Evolutionary conservation across 2,888 invertebrate genomes (phyloP).

Genomic region (Steinernema hermaphroditum): DNA sequence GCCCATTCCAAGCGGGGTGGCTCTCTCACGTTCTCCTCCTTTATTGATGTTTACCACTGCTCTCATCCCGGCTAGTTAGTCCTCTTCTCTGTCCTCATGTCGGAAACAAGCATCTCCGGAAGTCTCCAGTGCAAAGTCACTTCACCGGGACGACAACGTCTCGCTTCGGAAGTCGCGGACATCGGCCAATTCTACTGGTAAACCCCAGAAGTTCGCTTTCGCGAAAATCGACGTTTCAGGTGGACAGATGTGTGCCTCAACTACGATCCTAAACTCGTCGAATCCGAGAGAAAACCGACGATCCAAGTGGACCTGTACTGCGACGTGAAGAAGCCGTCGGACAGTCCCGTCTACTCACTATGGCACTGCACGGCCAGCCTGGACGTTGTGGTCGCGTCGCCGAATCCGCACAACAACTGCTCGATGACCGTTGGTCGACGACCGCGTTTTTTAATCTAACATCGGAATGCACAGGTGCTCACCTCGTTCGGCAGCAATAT

Average conservation of each 20-base stretch:
- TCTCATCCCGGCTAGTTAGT: too few relatives aligned
- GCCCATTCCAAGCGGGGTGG: too few relatives aligned
- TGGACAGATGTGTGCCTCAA: constrained; percentile 13
- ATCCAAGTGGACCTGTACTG: constrained; percentile 25
- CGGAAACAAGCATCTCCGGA: constrained; percentile 14
- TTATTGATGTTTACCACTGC: background rate
- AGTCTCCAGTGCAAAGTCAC: background rate
- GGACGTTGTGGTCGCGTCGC: constrained; percentile 24
- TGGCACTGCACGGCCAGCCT: constrained; percentile 21
- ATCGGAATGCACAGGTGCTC: background rate
- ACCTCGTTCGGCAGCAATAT: constrained; percentile 26
- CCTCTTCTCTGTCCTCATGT: background rate
- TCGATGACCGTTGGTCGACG: constrained; percentile 26
- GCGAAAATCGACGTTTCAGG: background rate
- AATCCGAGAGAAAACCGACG: constrained; percentile 7
- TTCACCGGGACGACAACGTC: constrained; percentile 16
- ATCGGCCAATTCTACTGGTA: constrained; percentile 27
- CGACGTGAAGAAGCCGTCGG: constrained; percentile 12
- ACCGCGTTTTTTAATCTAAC: background rate
- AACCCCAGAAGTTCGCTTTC: background rate
- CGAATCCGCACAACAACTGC: constrained; percentile 27
- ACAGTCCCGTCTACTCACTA: background rate
- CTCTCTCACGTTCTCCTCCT: background rate
- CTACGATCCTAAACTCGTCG: background rate
- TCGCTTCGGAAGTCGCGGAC: background rate